phyloP scores from a whole-genome alignment of 2,797 vertebrate species.

The Pitangus sulphuratus region DNA sequence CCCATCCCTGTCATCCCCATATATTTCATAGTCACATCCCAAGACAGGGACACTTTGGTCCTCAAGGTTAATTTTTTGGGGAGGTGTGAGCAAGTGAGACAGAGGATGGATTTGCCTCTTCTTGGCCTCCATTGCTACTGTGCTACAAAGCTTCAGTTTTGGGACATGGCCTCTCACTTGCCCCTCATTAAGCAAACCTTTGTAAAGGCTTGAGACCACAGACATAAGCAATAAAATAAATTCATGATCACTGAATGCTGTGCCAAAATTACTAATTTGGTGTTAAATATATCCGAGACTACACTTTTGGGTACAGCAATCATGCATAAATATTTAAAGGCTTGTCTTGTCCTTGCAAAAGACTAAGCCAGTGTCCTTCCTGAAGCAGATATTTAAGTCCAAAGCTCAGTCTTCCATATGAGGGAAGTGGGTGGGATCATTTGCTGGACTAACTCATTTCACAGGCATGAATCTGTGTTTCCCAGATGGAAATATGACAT shows the following conservation, averaged over 20 bases:
- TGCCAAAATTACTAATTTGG: slow-evolving; percentile 36
- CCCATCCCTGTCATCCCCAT: neutral
- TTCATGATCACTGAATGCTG: slow-evolving; percentile 17
- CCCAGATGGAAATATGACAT: neutral
- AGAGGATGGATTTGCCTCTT: neutral
- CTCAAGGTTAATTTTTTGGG: neutral
- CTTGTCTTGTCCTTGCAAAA: slow-evolving; percentile 52
- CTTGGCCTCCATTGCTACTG: neutral
- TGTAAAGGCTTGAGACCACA: slow-evolving; percentile 68
- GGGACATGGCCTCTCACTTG: slow-evolving; percentile 55
- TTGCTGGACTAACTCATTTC: neutral
- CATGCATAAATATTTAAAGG: slow-evolving; percentile 71
- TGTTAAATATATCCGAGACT: neutral
- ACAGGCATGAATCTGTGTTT: neutral
- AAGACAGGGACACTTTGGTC: neutral
- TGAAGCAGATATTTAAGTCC: neutral
- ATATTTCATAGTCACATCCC: neutral
- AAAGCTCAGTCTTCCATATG: neutral
- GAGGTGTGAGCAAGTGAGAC: slow-evolving; percentile 52
- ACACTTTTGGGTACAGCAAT: slow-evolving; percentile 9
- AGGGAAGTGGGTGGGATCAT: neutral
- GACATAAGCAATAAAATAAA: slow-evolving; percentile 7
- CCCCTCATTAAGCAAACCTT: slow-evolving; percentile 60
- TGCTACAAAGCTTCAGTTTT: slow-evolving; percentile 9
- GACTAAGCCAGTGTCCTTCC: neutral